phyloP scores from a whole-genome alignment of 2,888 invertebrate species.

The Choreutis nemorana region DNA sequence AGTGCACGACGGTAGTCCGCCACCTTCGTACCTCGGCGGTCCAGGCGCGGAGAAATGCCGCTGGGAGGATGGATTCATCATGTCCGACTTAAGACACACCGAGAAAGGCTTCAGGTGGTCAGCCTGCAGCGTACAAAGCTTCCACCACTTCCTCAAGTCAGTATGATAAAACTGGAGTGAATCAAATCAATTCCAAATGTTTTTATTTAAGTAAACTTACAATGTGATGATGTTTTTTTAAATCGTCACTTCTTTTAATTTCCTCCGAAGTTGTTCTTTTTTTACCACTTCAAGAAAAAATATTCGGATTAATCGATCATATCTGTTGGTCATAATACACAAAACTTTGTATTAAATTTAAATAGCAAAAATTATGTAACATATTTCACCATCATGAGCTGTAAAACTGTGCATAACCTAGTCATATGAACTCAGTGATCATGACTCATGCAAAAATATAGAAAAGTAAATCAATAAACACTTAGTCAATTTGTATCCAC shows the following conservation, averaged over 20 bases:
- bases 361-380: too few species aligned
- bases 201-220: not conserved
- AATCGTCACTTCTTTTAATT: slow-evolving; percentile 5
- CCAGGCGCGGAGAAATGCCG: slow-evolving; percentile 94
- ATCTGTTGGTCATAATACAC: too few species aligned
- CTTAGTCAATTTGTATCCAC: too few species aligned
- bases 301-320: too few species aligned
- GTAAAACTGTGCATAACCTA: too few species aligned
- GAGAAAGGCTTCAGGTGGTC: slow-evolving; percentile 96
- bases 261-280: slow-evolving; percentile 2
- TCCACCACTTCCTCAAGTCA: slow-evolving; percentile 95
- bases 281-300: too few species aligned
- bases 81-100: slow-evolving; percentile 93
- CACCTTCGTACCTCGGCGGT: slow-evolving; percentile 92
- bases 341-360: too few species aligned
- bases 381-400: too few species aligned
- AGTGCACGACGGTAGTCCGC: slow-evolving; percentile 96
- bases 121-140: slow-evolving; percentile 90
- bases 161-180: slow-evolving; percentile 20
- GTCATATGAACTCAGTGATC: too few species aligned
- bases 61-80: slow-evolving; percentile 96
- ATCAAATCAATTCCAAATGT: not conserved
- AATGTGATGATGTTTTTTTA: slow-evolving; percentile 3
- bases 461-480: too few species aligned
- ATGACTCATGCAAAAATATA: too few species aligned